Base-by-base conservation (phyloP, 2,113 vertebrate species). In the Lepus europaeus region DNA sequence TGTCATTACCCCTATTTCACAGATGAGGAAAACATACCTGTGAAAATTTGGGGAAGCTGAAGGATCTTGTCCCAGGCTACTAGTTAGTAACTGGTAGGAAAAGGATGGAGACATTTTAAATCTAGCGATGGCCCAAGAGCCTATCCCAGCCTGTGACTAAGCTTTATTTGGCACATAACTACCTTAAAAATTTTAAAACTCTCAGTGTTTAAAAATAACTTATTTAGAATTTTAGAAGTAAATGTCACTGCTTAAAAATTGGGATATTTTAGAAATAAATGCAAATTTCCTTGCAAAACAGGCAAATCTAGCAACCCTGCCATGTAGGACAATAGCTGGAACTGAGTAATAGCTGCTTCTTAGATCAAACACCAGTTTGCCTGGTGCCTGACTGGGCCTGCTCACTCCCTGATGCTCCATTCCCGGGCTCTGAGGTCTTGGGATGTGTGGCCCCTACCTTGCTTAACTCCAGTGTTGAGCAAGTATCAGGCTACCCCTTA, bases 211-310 rank as follows among this genome's bases (percentile, higher is more conserved):
- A 87, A n/a, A 61, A 39, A 68, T 17, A 56, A 16, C 66, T 69
- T n/a, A 53, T 33, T 86, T 66, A 12, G 39, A 25, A 9, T 27
- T 69, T 84, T 79, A 88, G 36, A 84, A 73, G 17, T 56, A 29
- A 73, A 56, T 74, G 53, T 16, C 53, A 51, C 1, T 25, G 36
- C 20, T 79, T 87, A 87, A n/a, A 61, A 39, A 61, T 22, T 10
- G 49, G 74, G 11, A 95, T 64, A 53, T 29, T 87, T 88, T 51
- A 51, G 39, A 64, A 49, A 33, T 56, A 70, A 91, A 63, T 64
- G n/a, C 23, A 64, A 36, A 66, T 45, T 45, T n/a, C 45, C 20
- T 59, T 76, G 22, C 74, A 36, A 81, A 59, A 68, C 22, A n/a
- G 45, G 53, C 59, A 51, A 74, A 20, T 19, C 25, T 29, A 59